Evolutionary conservation across 2,113 vertebrate genomes (phyloP).

Genomic region (Stigmatopora nigra): DNA sequence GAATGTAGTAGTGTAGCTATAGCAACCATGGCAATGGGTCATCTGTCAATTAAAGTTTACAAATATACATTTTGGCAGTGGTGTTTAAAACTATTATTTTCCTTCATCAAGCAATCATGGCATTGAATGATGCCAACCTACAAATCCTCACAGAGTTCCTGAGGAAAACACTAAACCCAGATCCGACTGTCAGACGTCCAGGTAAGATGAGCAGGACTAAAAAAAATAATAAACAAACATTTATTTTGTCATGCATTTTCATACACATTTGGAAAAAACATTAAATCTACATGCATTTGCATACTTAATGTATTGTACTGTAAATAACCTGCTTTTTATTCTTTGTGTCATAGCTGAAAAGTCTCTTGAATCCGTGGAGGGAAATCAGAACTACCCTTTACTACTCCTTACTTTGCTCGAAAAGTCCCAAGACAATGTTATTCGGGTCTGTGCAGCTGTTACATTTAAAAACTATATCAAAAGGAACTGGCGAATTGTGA

Average conservation of each 20-base stretch:
- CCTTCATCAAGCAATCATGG: slow-evolving; percentile 69
- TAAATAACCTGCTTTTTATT: neutral
- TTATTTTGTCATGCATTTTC: no score
- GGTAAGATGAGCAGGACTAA: slow-evolving; percentile 62
- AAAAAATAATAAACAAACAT: no score
- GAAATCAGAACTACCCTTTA: slow-evolving; percentile 90
- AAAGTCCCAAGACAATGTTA: slow-evolving; percentile 93
- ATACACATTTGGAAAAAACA: no score
- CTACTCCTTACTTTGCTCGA: slow-evolving; percentile 88
- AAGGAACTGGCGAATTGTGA: slow-evolving; percentile 97
- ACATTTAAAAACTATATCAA: slow-evolving; percentile 99
- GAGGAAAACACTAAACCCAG: slow-evolving; percentile 91
- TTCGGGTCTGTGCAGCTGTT: slow-evolving; percentile 93
- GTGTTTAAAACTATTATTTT: neutral
- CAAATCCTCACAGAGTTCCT: slow-evolving; percentile 92
- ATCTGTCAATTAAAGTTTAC: no score
- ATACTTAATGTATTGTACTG: neutral
- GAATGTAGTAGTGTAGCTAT: no score
- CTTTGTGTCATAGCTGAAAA: slow-evolving; percentile 80
- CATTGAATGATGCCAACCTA: slow-evolving; percentile 92
- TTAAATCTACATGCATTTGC: no score
- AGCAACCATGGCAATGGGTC: no score
- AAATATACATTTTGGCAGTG: neutral
- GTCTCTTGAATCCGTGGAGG: slow-evolving; percentile 95
- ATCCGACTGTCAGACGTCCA: slow-evolving; percentile 89